These are phyloP conservation scores for Ploceus nigricollis DNA, from an alignment of 2,113 vertebrate species.

Conservation along the genomic window DNA sequence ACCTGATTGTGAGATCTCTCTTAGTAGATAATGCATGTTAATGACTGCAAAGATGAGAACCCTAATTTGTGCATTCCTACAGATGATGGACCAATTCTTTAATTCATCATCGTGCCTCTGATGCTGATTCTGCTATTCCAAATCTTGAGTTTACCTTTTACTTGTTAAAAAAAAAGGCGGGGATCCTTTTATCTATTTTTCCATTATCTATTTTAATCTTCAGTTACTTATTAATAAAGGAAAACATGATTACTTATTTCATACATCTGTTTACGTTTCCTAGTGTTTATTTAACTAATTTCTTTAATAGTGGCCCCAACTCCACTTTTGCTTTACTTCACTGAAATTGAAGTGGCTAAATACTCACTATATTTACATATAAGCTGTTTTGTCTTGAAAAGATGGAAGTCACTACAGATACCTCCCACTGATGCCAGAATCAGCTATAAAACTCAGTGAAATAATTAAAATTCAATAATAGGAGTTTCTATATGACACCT, in stretches of 20 bases:
- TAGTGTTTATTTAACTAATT: neutral
- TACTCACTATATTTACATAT: neutral
- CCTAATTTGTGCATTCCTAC: neutral
- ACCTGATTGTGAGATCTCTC: neutral
- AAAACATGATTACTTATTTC: neutral
- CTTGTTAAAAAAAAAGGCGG: accelerated
- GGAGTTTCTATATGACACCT: neutral
- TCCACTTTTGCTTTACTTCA: neutral
- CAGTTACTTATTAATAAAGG: neutral
- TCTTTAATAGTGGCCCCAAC: neutral
- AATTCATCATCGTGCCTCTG: accelerated
- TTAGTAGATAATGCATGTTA: neutral
- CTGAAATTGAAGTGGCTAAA: neutral
- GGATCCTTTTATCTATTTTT: neutral
- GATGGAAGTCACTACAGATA: neutral
- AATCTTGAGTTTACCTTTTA: neutral
- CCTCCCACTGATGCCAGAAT: neutral
- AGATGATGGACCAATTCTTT: neutral
- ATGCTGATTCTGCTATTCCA: neutral
- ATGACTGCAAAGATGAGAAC: neutral
- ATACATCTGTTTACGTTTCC: neutral
- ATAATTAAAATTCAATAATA: neutral
- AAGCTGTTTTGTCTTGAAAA: neutral
- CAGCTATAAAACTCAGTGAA: neutral
- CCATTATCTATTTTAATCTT: neutral